phyloP scores from a whole-genome alignment of 2,888 invertebrate species.

The Lycia hirtaria region DNA sequence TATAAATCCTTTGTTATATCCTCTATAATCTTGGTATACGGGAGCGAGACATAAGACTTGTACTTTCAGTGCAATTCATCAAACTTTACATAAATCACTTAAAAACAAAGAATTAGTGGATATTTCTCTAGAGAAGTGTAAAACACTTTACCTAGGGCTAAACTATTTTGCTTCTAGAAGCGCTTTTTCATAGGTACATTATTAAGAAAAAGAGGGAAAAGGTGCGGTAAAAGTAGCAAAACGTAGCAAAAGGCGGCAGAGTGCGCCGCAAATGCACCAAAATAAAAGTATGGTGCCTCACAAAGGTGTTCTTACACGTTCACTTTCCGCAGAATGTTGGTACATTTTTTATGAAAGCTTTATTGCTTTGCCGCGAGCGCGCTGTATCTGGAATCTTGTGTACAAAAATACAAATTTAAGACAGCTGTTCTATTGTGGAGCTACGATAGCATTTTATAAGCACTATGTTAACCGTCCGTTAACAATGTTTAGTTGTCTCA shows the following conservation, averaged over 20 bases:
- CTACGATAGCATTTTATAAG: background rate
- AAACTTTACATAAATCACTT: too few species aligned
- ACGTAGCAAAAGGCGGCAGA: conserved; percentile 3
- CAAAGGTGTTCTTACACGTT: conserved; percentile 15
- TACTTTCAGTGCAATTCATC: too few species aligned
- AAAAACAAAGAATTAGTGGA: too few species aligned
- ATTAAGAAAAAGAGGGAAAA: conserved; percentile 12
- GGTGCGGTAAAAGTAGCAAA: background rate
- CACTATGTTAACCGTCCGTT: background rate
- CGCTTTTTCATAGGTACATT: conserved; percentile 9
- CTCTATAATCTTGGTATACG: too few species aligned
- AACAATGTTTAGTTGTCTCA: background rate
- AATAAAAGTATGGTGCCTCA: conserved; percentile 12
- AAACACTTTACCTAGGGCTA: background rate
- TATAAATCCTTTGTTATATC: too few species aligned
- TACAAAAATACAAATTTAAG: background rate
- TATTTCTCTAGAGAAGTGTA: background rate
- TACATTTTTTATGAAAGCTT: conserved; percentile 18
- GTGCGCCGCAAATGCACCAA: conserved; percentile 19
- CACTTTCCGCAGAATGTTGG: conserved; percentile 15
- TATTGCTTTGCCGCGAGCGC: conserved; percentile 6
- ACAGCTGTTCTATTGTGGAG: background rate
- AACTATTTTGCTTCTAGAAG: background rate
- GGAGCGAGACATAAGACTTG: too few species aligned
- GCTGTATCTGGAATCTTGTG: background rate